Evolutionary conservation across 2,113 vertebrate genomes (phyloP).

Genomic region (Brachyhypopomus gauderio): DNA sequence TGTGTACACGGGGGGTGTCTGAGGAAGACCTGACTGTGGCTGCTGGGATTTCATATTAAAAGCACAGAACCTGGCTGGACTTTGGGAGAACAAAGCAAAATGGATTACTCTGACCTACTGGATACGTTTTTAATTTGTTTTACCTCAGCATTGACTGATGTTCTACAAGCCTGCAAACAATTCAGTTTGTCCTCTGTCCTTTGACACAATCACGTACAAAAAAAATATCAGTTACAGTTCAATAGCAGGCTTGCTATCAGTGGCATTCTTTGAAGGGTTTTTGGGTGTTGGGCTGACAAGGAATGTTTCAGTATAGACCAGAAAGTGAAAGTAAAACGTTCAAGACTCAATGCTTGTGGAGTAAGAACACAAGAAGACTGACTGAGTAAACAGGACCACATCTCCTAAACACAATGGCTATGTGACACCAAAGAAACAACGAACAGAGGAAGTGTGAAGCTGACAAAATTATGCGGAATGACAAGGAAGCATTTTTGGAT

Average conservation of each 20-base stretch:
- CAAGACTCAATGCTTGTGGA: neutral
- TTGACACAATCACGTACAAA: no score
- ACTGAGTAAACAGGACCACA: neutral
- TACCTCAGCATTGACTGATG: no score
- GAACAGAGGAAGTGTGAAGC: conserved; percentile 13
- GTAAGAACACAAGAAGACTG: neutral
- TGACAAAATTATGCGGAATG: neutral
- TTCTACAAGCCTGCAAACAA: no score
- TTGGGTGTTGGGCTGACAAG: neutral
- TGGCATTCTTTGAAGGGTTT: no score
- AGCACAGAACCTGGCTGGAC: neutral
- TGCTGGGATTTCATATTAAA: neutral
- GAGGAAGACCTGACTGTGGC: neutral
- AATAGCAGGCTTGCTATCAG: neutral
- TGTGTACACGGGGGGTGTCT: neutral
- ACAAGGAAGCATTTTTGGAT: neutral
- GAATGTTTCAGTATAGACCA: neutral
- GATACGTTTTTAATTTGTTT: no score
- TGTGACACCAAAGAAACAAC: conserved; percentile 4
- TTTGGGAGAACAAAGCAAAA: no score
- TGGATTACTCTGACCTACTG: no score
- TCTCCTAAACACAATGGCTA: conserved; percentile 5
- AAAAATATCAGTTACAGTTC: no score
- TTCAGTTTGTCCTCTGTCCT: no score
- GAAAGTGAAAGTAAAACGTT: neutral